Percentiles rank a stretch among this genome's conserved stretches.
Evolutionary conservation across 2,888 invertebrate genomes (phyloP).

Genomic region (Lasius platythorax): DNA sequence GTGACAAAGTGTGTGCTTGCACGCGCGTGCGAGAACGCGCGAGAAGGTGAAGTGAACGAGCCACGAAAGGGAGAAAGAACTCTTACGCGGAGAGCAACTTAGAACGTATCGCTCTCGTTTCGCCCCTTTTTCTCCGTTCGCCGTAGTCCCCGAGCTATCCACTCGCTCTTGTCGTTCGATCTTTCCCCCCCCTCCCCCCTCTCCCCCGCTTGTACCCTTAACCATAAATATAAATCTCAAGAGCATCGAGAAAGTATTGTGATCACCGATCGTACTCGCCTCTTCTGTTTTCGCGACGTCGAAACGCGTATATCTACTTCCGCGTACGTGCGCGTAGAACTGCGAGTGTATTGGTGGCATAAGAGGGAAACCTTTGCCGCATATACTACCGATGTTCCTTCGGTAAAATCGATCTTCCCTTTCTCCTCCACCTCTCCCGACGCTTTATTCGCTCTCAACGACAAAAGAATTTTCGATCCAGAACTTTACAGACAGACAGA

Average conservation of each 20-base stretch:
- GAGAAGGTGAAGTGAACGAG: constrained; percentile 34
- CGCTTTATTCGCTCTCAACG: constrained; percentile 69
- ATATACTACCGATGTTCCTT: constrained; percentile 53
- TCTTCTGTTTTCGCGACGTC: constrained; percentile 48
- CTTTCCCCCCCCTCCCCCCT: neutral
- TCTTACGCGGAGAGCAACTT: constrained; percentile 28
- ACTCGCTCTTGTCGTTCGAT: constrained; percentile 29
- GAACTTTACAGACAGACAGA: constrained; percentile 51
- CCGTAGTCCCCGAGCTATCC: constrained; percentile 24
- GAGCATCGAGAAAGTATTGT: constrained; percentile 38
- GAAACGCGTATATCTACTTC: constrained; percentile 28
- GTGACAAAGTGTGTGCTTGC: constrained; percentile 45
- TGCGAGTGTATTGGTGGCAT: constrained; percentile 16
- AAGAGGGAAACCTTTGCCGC: constrained; percentile 54
- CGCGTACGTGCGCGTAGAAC: neutral
- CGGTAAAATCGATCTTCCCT: constrained; percentile 65
- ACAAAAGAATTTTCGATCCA: constrained; percentile 57
- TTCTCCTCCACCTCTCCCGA: constrained; percentile 21
- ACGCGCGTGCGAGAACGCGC: constrained; percentile 26
- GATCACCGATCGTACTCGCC: constrained; percentile 29
- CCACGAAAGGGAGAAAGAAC: neutral
- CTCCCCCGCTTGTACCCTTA: constrained; percentile 3
- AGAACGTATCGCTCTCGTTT: constrained; percentile 39
- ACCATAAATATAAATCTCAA: constrained; percentile 52
- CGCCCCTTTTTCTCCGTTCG: constrained; percentile 32